phyloP scores from a whole-genome alignment of 2,888 invertebrate genomes.

The Cataglyphis rosenhaueri region DNA sequence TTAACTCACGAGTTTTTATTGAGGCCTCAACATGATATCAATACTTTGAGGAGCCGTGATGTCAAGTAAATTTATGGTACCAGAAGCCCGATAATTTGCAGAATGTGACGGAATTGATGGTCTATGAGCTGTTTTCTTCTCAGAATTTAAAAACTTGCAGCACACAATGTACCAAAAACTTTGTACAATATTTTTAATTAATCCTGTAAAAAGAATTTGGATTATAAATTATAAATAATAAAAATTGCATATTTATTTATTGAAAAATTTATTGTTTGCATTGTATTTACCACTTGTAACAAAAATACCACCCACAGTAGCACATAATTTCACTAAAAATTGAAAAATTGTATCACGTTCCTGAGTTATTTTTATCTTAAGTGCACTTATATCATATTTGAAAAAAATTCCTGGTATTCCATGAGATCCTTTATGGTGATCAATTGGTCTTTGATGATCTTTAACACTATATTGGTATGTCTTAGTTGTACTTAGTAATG shows the following conservation, averaged over 20 bases:
- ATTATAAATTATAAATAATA: slow-evolving; percentile 1
- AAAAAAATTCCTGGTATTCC: slow-evolving; percentile 98
- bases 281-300: slow-evolving; percentile 90
- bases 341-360: slow-evolving; percentile 92
- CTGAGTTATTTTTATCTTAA: slow-evolving; percentile 94
- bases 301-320: slow-evolving; percentile 97
- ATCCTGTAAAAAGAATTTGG: slow-evolving; percentile 67
- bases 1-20: slow-evolving; percentile 61
- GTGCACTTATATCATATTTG: slow-evolving; percentile 97
- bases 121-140: slow-evolving; percentile 55
- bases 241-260: neutral
- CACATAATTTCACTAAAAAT: slow-evolving; percentile 95
- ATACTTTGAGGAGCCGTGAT: slow-evolving; percentile 71
- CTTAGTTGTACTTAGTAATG: slow-evolving; percentile 90
- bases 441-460: slow-evolving; percentile 93
- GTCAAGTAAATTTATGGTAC: slow-evolving; percentile 75
- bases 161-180: slow-evolving; percentile 78
- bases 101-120: slow-evolving; percentile 24
- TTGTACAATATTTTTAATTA: slow-evolving; percentile 80
- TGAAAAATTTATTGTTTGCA: neutral
- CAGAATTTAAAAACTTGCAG: slow-evolving; percentile 74
- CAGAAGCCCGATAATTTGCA: slow-evolving; percentile 33
- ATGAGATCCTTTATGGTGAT: slow-evolving; percentile 92
- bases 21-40: slow-evolving; percentile 74
- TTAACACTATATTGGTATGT: slow-evolving; percentile 98